These are phyloP conservation scores for Oreochromis aureus DNA, from an alignment of 2,113 vertebrate species.

Conservation along the genomic window DNA sequence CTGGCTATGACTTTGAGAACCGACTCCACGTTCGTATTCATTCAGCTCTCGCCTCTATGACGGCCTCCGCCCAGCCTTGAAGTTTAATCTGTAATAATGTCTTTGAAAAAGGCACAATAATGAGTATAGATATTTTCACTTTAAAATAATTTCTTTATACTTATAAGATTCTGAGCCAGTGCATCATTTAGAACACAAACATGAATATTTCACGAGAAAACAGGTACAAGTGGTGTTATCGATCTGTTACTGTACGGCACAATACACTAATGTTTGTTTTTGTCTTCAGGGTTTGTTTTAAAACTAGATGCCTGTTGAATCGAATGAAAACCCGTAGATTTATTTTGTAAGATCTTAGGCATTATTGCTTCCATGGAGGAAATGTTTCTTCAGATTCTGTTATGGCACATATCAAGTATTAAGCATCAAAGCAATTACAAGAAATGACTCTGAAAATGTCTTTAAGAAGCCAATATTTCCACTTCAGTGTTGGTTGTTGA, in stretches of 20 bases:
- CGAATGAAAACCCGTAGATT: not conserved
- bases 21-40: conserved; percentile 92
- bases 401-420: not conserved
- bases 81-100: not conserved
- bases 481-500: not conserved
- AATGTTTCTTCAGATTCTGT: not conserved
- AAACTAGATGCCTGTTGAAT: not conserved
- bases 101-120: not conserved
- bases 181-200: not conserved
- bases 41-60: conserved; percentile 84
- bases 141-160: not conserved
- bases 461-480: not conserved
- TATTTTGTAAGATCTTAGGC: not conserved
- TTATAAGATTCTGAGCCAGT: conserved; percentile 1
- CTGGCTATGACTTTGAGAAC: conserved; percentile 95
- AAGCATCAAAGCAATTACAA: not conserved
- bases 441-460: not conserved
- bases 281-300: not conserved
- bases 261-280: not conserved
- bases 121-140: not conserved
- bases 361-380: not conserved
- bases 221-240: not conserved
- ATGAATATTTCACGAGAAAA: not conserved
- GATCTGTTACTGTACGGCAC: not conserved
- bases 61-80: conserved; percentile 81